phyloP scores from a whole-genome alignment of 2,888 invertebrate genomes.

The Elaeidobius kamerunicus region DNA sequence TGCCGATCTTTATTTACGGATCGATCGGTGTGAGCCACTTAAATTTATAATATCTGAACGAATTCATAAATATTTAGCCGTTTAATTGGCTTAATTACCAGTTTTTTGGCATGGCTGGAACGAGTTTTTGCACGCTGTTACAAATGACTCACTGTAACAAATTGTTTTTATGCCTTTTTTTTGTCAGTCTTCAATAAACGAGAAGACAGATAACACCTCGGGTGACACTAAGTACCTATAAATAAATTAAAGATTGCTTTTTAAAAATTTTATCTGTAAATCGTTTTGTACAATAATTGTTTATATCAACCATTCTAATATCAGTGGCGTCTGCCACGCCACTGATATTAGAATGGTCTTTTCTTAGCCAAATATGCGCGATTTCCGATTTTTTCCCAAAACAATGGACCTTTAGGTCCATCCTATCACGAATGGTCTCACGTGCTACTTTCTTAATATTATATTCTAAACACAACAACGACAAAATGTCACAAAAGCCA shows the following conservation, averaged over 20 bases:
- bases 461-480: conserved; percentile 31
- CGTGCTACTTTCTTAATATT: conserved; percentile 40
- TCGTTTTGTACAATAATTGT: too few relatives aligned
- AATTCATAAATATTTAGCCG: conserved; percentile 24
- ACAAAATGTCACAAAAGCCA: conserved; percentile 33
- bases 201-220: too few relatives aligned
- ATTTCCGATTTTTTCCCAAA: conserved; percentile 35
- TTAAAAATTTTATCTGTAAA: too few relatives aligned
- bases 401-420: conserved; percentile 36
- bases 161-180: background rate
- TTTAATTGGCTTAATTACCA: conserved; percentile 23
- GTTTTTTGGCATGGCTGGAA: conserved; percentile 18
- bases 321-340: too few relatives aligned
- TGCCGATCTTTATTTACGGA: conserved; percentile 10
- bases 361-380: conserved; percentile 37
- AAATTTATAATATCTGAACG: conserved; percentile 14
- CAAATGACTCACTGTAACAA: background rate
- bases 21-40: conserved; percentile 13
- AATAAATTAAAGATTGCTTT: too few relatives aligned
- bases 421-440: conserved; percentile 38
- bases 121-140: conserved; percentile 8
- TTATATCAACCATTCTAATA: too few relatives aligned
- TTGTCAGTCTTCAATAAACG: background rate
- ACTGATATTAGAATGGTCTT: conserved; percentile 6
- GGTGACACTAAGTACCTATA: too few relatives aligned